Conservation (phyloP, 2,113 vertebrate species). For the Indicator indicator region DNA sequence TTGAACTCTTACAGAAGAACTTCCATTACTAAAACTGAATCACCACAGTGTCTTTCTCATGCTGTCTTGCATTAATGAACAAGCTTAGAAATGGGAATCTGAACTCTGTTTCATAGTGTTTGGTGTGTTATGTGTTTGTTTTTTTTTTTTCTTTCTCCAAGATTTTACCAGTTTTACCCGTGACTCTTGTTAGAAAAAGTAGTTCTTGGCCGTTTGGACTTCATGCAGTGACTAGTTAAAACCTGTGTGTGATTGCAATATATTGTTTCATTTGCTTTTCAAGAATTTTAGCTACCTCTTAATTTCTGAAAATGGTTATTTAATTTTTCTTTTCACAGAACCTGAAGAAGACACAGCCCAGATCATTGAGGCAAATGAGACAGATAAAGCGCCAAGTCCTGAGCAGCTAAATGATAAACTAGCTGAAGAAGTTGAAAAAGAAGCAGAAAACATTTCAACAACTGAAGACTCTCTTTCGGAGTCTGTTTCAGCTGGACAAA, state of each 20-base stretch:
- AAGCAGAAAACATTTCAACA: conserved; percentile 51
- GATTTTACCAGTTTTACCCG: background rate
- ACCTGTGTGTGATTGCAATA: background rate
- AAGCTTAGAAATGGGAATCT: background rate
- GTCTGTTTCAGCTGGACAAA: conserved; percentile 74
- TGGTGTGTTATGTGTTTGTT: background rate
- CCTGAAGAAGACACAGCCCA: conserved; percentile 55
- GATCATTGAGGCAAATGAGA: conserved; percentile 32
- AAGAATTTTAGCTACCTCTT: background rate
- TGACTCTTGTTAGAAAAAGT: background rate
- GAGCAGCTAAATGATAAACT: conserved; percentile 57
- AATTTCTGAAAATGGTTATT: conserved; percentile 20
- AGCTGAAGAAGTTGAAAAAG: conserved; percentile 61
- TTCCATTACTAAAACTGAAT: background rate
- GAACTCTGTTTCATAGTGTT: background rate
- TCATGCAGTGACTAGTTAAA: background rate
- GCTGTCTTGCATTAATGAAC: background rate
- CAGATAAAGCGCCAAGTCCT: conserved; percentile 18
- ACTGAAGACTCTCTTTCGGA: conserved; percentile 29
- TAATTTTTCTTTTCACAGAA: conserved; percentile 57
- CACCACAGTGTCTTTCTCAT: background rate
- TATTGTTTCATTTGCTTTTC: background rate
- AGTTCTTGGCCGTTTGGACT: background rate
- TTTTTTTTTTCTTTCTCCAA: background rate
- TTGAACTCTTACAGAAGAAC: background rate